Conservation (phyloP, 2,888 invertebrate species). For the Autographa gamma region DNA sequence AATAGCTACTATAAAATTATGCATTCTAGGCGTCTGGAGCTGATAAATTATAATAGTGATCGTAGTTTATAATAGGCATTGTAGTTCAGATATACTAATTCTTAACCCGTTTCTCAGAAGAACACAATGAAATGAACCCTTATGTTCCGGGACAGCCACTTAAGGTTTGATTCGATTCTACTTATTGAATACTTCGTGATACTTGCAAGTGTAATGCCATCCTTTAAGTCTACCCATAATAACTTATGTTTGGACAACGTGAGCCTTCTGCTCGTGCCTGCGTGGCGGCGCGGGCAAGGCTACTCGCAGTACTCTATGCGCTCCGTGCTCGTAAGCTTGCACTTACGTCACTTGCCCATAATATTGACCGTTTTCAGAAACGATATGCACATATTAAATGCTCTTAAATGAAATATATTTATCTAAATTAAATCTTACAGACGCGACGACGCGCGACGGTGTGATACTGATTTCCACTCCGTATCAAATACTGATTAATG, state of each 20-base stretch:
- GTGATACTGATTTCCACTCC: constrained; percentile 14
- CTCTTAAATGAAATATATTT: constrained; percentile 18
- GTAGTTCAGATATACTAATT: no score
- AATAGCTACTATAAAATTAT: neutral
- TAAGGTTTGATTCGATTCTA: no score
- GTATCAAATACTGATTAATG: constrained; percentile 14
- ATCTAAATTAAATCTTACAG: constrained; percentile 38
- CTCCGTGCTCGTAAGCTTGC: constrained; percentile 38
- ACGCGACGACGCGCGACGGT: neutral
- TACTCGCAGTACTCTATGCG: constrained; percentile 17
- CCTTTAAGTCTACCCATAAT: no score
- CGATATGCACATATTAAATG: constrained; percentile 25
- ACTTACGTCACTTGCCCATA: constrained; percentile 49
- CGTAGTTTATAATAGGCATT: no score
- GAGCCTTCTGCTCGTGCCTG: constrained; percentile 20
- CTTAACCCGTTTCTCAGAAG: no score
- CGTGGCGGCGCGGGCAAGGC: constrained; percentile 31
- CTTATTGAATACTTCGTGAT: no score
- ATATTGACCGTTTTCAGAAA: constrained; percentile 37
- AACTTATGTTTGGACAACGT: neutral
- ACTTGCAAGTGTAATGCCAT: no score
- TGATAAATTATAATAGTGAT: neutral
- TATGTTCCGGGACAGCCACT: no score
- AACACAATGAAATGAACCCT: no score
- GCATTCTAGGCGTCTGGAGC: neutral